Evolutionary conservation across 2,797 vertebrate genomes (phyloP).

Genomic region (Schizopygopsis malacanthus): DNA sequence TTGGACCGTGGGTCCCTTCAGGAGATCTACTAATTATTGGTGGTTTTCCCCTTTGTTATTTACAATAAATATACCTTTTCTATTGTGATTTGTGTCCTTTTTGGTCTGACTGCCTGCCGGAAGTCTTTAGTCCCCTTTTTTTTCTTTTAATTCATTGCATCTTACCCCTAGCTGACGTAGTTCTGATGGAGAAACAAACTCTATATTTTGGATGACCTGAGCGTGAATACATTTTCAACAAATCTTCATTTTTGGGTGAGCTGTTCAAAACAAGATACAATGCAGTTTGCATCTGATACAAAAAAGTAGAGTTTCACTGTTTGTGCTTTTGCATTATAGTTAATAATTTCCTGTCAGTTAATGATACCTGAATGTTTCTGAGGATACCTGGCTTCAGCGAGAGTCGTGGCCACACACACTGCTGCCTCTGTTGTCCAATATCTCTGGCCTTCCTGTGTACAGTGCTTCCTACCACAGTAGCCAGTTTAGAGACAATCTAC

Average conservation of each 20-base stretch:
- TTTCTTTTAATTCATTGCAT: too few relatives aligned
- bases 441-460: constrained; percentile 70
- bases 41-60: too few relatives aligned
- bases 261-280: not conserved
- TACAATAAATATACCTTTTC: too few relatives aligned
- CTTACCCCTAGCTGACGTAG: too few relatives aligned
- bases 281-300: not conserved
- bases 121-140: too few relatives aligned
- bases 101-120: too few relatives aligned
- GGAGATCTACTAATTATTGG: too few relatives aligned
- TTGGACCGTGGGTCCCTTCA: too few relatives aligned
- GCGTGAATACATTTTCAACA: not conserved
- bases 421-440: constrained; percentile 74
- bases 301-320: not conserved
- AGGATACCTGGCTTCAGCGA: constrained; percentile 72
- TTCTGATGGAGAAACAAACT: not conserved
- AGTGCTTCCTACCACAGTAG: constrained; percentile 73
- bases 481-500: constrained; percentile 73
- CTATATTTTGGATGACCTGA: not conserved
- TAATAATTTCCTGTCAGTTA: not conserved
- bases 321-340: constrained; percentile 26
- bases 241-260: not conserved
- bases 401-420: constrained; percentile 71
- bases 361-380: not conserved
- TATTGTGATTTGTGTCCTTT: too few relatives aligned